phyloP scores from a whole-genome alignment of 2,113 vertebrate species.

The Neogobius melanostomus region DNA sequence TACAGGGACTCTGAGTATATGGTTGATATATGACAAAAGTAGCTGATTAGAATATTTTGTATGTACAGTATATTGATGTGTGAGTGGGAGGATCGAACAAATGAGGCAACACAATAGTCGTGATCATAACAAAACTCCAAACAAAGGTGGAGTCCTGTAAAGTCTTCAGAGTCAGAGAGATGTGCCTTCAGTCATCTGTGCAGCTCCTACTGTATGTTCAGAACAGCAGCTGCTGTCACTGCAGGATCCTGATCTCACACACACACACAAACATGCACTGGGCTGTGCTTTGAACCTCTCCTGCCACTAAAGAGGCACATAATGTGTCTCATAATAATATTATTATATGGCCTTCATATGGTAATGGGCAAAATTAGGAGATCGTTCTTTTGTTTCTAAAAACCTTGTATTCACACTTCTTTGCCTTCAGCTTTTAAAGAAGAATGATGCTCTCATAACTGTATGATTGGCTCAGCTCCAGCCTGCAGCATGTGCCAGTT shows the following conservation, averaged over 20 bases:
- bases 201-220: constrained; percentile 45
- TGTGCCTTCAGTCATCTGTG: constrained; percentile 59
- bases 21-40: not conserved
- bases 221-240: constrained; percentile 60
- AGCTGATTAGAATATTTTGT: not conserved
- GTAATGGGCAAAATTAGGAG: constrained; percentile 28
- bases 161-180: constrained; percentile 6
- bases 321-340: constrained; percentile 57
- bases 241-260: constrained; percentile 43
- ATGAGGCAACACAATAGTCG: not conserved
- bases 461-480: constrained; percentile 2
- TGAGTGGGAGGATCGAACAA: not conserved
- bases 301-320: constrained; percentile 47
- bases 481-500: constrained; percentile 3
- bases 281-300: constrained; percentile 66
- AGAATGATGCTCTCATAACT: constrained; percentile 7
- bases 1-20: not conserved
- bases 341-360: constrained; percentile 68
- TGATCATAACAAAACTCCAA: not conserved
- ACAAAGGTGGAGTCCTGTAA: constrained; percentile 4
- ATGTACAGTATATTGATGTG: not conserved
- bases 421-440: constrained; percentile 5
- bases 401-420: not conserved
- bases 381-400: not conserved
- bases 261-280: constrained; percentile 33